phyloP scores from a whole-genome alignment of 2,113 vertebrate genomes.

The Poeciliopsis turrubarensis region DNA sequence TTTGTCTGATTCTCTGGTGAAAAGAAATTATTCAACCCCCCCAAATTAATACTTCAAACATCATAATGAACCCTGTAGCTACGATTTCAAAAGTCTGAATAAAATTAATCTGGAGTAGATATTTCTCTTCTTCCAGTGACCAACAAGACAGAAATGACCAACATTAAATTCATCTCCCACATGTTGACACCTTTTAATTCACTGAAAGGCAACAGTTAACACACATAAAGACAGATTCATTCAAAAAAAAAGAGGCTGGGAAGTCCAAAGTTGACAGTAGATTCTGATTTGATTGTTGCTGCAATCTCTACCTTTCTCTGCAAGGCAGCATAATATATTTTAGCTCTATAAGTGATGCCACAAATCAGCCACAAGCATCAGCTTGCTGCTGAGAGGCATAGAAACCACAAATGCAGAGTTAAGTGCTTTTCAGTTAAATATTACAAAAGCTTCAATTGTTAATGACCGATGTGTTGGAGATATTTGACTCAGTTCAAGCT shows the following conservation, averaged over 20 bases:
- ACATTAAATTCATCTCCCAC: background rate
- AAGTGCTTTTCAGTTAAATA: background rate
- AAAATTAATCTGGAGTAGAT: background rate
- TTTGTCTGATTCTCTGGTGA: background rate
- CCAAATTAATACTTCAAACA: background rate
- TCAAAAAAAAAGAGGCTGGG: background rate
- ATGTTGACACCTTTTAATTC: slow-evolving; percentile 3
- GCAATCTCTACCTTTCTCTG: background rate
- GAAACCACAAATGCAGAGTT: background rate
- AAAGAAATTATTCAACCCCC: no score
- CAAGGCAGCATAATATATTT: background rate
- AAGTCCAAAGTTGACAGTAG: background rate
- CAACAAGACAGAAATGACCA: background rate
- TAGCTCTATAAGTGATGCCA: background rate
- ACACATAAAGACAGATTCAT: background rate
- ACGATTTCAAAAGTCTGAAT: background rate
- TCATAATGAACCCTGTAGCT: background rate
- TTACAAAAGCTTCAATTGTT: slow-evolving; percentile 6
- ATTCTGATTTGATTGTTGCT: background rate
- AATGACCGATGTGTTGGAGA: background rate
- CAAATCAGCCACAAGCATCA: background rate
- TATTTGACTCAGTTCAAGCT: background rate
- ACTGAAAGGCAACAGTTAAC: slow-evolving; percentile 7
- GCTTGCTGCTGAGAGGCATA: slow-evolving; percentile 5
- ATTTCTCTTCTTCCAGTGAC: background rate